Evolutionary conservation across 2,888 invertebrate genomes (phyloP).

Genomic region (Sesamia inferens): DNA sequence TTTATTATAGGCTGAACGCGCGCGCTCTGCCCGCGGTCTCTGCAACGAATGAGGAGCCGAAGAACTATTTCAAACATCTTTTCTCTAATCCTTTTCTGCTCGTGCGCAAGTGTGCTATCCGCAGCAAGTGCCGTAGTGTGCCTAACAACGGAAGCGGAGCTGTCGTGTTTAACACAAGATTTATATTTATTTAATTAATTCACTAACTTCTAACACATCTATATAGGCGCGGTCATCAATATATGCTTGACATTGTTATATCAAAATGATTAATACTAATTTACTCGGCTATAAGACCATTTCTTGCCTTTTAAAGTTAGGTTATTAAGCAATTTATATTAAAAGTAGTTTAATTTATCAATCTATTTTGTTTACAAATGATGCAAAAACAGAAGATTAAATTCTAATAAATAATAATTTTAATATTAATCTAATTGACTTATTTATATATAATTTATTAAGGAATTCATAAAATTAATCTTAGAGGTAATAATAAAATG

Average conservation of each 20-base stretch:
- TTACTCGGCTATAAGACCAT: slow-evolving; percentile 33
- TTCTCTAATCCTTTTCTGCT: slow-evolving; percentile 87
- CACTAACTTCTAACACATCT: slow-evolving; percentile 53
- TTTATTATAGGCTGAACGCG: slow-evolving; percentile 71
- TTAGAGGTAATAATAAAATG: too few relatives aligned
- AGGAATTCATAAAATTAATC: neutral
- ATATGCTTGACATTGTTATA: slow-evolving; percentile 41
- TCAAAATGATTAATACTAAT: slow-evolving; percentile 49
- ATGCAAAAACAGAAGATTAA: neutral
- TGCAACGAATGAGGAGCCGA: slow-evolving; percentile 86
- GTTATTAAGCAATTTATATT: slow-evolving; percentile 20
- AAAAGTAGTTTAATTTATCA: neutral
- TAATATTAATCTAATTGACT: neutral
- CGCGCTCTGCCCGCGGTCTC: slow-evolving; percentile 83
- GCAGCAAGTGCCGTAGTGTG: slow-evolving; percentile 77
- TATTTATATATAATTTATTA: neutral
- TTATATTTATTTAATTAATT: slow-evolving; percentile 69
- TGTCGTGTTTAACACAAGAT: slow-evolving; percentile 71
- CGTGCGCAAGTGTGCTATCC: slow-evolving; percentile 78
- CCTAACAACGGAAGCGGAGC: slow-evolving; percentile 73
- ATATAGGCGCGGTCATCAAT: slow-evolving; percentile 47
- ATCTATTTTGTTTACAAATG: neutral
- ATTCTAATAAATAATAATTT: too few relatives aligned
- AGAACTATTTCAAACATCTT: slow-evolving; percentile 89
- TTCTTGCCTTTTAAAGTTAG: slow-evolving; percentile 20